Evolutionary conservation across 1,140 invertebrate species (phyloP), one percentile per base, ranked within the genome.

Genomic region (Lamellibrachia luymesi): DNA sequence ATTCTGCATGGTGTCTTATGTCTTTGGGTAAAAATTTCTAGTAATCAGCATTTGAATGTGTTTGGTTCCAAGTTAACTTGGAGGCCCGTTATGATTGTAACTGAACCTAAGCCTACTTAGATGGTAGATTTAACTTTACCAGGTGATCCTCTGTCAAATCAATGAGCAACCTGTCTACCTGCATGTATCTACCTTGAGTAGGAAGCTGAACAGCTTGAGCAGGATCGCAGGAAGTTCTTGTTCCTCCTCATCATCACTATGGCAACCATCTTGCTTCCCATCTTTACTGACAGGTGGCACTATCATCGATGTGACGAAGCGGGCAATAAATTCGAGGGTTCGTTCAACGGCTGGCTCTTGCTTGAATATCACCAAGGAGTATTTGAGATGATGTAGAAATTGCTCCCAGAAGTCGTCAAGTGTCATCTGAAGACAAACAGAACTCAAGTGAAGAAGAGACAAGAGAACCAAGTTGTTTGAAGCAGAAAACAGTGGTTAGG

Each of bases 261-360:
- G 51, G 51, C 94, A 25, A 1, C 52, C 50, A 50, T 90, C 50
- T 25, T 27, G 93, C 52, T 90, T 93, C 93, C 7, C 8, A 49
- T 93, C 92, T 2, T 94, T 93, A 49, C 52, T n/a, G 2, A 10
- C 92, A 38, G 50, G 90, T 50, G 94, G 93, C 90, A 89, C 51
- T 52, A 93, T 90, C 2, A 95, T 22, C 17, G 94, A 94, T 7
- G 97, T 96, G 89, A 97, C 97, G 95, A 97, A 97, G 92, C 97
- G 97, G 17, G 97, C 97, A 5, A 97, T 97, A 96, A 97, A 98
- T 90, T 97, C 97, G 27, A 98, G 95, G 0, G 97, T 97, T 51
- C 97, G 96, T 94, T 97, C 97, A 2, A 97, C 97, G 94, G 97
- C 97, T 2, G 97, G 97, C 94, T 97, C 97, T 90, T 95, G 93